Conservation (phyloP, 1,140 invertebrate species). For the Drosophila funebris region DNA sequence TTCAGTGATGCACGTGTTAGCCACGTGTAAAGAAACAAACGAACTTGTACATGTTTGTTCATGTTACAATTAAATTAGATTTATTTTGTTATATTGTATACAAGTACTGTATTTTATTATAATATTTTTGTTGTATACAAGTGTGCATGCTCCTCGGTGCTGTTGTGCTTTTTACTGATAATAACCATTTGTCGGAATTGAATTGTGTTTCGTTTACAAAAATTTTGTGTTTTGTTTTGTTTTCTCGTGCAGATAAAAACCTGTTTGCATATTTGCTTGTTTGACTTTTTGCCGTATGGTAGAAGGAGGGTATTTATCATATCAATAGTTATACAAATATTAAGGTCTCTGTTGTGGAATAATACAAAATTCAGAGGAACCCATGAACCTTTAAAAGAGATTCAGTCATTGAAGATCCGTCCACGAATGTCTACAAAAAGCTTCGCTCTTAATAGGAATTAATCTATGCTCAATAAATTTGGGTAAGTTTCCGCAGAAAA, state of each 20-base stretch:
- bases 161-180: conserved; percentile 16
- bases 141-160: not conserved
- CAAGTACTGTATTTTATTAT: not conserved
- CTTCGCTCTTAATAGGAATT: conserved; percentile 25
- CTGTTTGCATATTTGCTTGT: conserved; percentile 26
- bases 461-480: not conserved
- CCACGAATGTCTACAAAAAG: conserved; percentile 1
- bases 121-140: not conserved
- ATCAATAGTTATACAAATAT: conserved; percentile 11
- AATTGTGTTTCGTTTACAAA: conserved; percentile 25
- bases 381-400: not conserved
- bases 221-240: conserved; percentile 13
- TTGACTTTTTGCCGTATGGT: conserved; percentile 11
- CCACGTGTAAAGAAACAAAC: not conserved
- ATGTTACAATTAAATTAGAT: not conserved
- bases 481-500: conserved; percentile 23
- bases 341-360: not conserved
- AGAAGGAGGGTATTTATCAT: conserved; percentile 10
- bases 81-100: not conserved
- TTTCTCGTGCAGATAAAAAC: conserved; percentile 21
- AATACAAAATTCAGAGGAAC: not conserved
- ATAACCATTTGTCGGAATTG: conserved; percentile 10
- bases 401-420: conserved; percentile 19
- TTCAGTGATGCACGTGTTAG: not conserved
- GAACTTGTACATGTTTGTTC: not conserved